Conservation (phyloP, 1,140 invertebrate genomes). For the Papilio helenus region DNA sequence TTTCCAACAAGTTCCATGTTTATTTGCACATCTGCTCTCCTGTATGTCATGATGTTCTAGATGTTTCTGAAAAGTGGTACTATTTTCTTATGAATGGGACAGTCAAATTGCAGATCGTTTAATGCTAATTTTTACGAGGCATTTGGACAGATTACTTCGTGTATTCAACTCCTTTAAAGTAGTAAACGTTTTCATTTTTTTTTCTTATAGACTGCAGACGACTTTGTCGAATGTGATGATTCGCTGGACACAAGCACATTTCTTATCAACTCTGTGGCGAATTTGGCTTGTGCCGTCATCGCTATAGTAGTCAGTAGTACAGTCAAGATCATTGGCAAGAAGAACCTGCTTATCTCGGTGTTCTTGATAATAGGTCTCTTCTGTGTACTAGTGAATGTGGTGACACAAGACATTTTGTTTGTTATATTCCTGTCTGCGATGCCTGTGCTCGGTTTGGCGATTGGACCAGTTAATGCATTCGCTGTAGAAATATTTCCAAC, state of each 20-base stretch:
- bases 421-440: conserved; percentile 68
- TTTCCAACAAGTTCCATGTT: too few relatives aligned
- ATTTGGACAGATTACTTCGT: too few relatives aligned
- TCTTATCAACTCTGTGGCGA: conserved; percentile 65
- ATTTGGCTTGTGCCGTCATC: conserved; percentile 58
- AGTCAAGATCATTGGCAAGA: conserved; percentile 72
- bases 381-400: conserved; percentile 64
- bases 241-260: conserved; percentile 63
- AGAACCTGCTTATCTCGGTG: conserved; percentile 59
- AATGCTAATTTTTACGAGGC: too few relatives aligned
- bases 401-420: conserved; percentile 64
- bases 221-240: conserved; percentile 56
- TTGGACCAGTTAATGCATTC: conserved; percentile 73
- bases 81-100: too few relatives aligned
- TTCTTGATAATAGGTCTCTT: conserved; percentile 59
- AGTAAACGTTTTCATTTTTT: neutral
- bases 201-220: conserved; percentile 54
- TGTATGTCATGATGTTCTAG: too few relatives aligned
- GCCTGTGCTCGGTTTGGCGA: conserved; percentile 58
- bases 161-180: neutral
- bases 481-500: conserved; percentile 75
- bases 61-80: too few relatives aligned
- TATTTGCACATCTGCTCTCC: too few relatives aligned
- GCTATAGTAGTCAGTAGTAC: conserved; percentile 57
- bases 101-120: too few relatives aligned